Conservation (phyloP, 2,888 invertebrate species). For the Dorcus hopei region DNA sequence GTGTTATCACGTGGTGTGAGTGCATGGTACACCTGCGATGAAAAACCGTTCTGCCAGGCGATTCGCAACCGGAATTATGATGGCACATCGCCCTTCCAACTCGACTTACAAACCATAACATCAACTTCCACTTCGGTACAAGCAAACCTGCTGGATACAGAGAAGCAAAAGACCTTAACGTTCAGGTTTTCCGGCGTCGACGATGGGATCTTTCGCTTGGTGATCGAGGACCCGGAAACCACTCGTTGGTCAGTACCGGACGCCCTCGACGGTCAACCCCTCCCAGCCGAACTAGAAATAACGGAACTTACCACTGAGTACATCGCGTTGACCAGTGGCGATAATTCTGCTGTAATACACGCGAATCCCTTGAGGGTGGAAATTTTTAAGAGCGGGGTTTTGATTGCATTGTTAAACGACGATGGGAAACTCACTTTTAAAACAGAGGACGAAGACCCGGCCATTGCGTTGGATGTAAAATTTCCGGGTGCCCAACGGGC, state of each 20-base stretch:
- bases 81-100: neutral
- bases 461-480: constrained; percentile 84
- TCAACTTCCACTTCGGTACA: neutral
- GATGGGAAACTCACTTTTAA: constrained; percentile 17
- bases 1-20: too few relatives aligned
- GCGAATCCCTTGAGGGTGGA: constrained; percentile 77
- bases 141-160: constrained; percentile 2
- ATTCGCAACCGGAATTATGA: neutral
- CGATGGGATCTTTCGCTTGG: constrained; percentile 10
- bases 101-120: neutral
- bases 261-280: constrained; percentile 12
- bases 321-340: constrained; percentile 53
- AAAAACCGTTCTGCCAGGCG: neutral
- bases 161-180: constrained; percentile 3
- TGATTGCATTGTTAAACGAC: constrained; percentile 61
- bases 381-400: constrained; percentile 63
- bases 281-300: neutral
- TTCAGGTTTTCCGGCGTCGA: constrained; percentile 5
- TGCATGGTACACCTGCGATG: neutral
- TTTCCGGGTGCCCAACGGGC: constrained; percentile 85
- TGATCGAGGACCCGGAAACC: constrained; percentile 12
- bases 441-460: constrained; percentile 70
- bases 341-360: constrained; percentile 60
- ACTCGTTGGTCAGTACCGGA: constrained; percentile 8
- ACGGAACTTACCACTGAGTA: constrained; percentile 43